Conservation (phyloP, 2,888 invertebrate species). For the Acleris laterana region DNA sequence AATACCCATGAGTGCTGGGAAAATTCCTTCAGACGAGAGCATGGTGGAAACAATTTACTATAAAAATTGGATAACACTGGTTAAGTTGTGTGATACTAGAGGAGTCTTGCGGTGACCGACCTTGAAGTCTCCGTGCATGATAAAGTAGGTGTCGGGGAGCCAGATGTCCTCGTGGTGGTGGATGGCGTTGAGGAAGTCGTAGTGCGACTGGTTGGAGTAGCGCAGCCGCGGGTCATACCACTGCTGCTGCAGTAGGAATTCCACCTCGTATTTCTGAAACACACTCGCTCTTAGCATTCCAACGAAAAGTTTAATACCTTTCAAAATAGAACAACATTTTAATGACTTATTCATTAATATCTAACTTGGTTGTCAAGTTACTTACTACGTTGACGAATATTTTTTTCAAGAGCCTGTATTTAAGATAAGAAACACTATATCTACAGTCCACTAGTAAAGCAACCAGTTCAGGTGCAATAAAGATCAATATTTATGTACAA, state of each 20-base stretch:
- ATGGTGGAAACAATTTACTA: constrained; percentile 65
- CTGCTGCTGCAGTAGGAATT: constrained; percentile 96
- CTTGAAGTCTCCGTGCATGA: constrained; percentile 98
- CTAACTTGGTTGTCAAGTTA: no score
- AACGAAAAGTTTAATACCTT: neutral
- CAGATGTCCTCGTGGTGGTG: constrained; percentile 96
- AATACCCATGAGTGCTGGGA: constrained; percentile 73
- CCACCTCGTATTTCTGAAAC: constrained; percentile 97
- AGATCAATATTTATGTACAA: constrained; percentile 5
- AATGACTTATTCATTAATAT: no score
- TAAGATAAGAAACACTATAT: neutral
- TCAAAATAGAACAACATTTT: neutral
- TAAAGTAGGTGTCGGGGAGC: constrained; percentile 97
- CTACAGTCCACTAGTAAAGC: constrained; percentile 1
- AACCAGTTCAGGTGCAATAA: neutral
- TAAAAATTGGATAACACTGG: constrained; percentile 33
- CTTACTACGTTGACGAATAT: no score
- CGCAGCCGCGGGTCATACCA: constrained; percentile 96
- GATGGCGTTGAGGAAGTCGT: constrained; percentile 95
- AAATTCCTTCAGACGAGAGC: constrained; percentile 72
- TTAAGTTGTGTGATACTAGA: constrained; percentile 17
- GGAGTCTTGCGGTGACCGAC: constrained; percentile 50
- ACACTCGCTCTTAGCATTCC: constrained; percentile 15
- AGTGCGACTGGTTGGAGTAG: constrained; percentile 94
- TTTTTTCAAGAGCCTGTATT: no score